A percentile compares a stretch with the other conserved stretches of the same genome.
These are phyloP conservation scores for Tretioscincus oriximinensis DNA, from an alignment of 2,113 vertebrate species.

Conservation along the genomic window DNA sequence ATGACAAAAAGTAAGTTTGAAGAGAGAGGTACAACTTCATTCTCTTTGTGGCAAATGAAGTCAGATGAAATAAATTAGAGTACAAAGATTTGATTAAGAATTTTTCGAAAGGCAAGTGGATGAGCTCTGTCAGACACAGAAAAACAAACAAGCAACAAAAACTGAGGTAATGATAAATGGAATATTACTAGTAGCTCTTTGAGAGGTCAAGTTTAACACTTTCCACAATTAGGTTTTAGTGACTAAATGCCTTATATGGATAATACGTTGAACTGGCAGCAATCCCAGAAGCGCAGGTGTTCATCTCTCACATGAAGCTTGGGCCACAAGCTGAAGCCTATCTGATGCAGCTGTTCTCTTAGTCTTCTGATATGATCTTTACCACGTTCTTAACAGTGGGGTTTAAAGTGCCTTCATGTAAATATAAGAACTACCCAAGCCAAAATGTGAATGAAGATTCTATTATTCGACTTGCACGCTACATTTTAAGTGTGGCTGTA, in stretches of 20 bases:
- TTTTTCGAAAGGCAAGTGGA: not conserved
- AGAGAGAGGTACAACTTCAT: not conserved
- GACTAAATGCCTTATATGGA: not conserved
- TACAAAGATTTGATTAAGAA: fast-evolving
- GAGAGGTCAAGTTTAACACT: not conserved
- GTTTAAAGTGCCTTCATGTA: not conserved
- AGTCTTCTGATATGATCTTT: not conserved
- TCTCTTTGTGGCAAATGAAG: not conserved
- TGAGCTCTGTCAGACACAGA: not conserved
- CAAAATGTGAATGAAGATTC: not conserved
- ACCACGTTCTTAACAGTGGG: not conserved
- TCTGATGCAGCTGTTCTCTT: not conserved
- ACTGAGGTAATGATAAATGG: not conserved
- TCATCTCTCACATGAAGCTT: not conserved
- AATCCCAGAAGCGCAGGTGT: conserved; percentile 19
- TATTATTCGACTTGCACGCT: not conserved
- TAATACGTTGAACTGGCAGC: not conserved
- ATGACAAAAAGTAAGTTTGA: not conserved
- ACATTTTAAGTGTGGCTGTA: not conserved
- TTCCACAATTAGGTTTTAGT: not conserved
- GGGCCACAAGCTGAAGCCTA: not conserved
- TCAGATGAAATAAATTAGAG: fast-evolving
- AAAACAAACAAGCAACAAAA: not conserved
- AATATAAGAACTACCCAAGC: not conserved
- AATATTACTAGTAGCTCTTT: not conserved